A percentile compares a stretch with the other conserved stretches of the same genome.
Evolutionary conservation across 2,797 vertebrate species (phyloP).

Genomic region (Pseudochirops corinnae): DNA sequence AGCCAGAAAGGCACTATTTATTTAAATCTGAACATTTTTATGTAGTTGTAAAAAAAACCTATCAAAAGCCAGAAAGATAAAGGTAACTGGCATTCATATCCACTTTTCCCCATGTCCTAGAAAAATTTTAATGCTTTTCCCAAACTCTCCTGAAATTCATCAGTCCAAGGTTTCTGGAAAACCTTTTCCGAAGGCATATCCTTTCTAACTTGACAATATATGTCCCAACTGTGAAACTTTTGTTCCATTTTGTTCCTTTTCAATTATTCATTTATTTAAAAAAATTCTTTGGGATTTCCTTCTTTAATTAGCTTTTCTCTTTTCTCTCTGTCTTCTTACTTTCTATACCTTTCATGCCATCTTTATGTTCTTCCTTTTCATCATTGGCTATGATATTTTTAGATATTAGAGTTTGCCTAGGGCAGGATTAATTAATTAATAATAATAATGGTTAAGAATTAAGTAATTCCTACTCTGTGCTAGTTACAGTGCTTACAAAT

Average conservation of each 20-base stretch:
- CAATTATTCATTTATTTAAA: not conserved
- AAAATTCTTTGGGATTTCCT: not conserved
- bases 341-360: not conserved
- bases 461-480: no score
- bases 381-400: not conserved
- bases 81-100: not conserved
- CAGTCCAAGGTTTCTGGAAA: not conserved
- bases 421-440: not conserved
- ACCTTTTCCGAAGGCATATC: not conserved
- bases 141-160: conserved; percentile 7
- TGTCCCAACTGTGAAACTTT: not conserved
- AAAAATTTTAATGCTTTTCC: not conserved
- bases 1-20: not conserved
- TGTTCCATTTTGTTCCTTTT: not conserved
- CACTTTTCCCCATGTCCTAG: not conserved
- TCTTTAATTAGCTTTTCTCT: not conserved
- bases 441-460: no score
- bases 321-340: not conserved
- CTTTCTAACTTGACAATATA: not conserved
- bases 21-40: conserved; percentile 41
- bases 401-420: not conserved
- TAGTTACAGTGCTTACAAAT: no score
- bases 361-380: not conserved
- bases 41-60: conserved; percentile 37
- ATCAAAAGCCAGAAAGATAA: conserved; percentile 5